Percentiles rank a stretch among this genome's conserved stretches.
Conservation (phyloP, 2,797 vertebrate species). For the Fistularia tabacaria region DNA sequence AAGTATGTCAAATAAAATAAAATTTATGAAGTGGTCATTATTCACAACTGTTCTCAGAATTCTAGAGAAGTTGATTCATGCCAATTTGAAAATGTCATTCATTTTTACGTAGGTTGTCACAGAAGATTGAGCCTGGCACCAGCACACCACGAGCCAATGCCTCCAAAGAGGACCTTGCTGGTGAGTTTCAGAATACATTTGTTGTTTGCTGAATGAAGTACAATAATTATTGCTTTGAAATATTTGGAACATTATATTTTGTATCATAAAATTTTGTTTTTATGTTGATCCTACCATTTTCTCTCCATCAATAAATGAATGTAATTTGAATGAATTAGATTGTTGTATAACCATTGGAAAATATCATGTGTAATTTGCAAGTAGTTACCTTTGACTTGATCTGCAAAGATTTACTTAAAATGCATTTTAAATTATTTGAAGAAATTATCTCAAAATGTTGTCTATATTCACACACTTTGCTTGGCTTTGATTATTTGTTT, state of each 20-base stretch:
- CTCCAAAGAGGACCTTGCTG: conserved; percentile 92
- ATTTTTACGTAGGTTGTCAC: conserved; percentile 80
- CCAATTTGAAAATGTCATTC: not conserved
- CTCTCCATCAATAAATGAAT: too few species aligned
- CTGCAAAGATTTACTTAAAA: not conserved
- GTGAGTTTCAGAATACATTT: conserved; percentile 64
- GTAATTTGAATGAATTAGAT: too few species aligned
- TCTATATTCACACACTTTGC: not conserved
- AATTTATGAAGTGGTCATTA: too few species aligned
- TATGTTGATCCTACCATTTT: too few species aligned
- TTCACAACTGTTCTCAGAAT: too few species aligned
- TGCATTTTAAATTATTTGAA: not conserved
- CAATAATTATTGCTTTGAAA: too few species aligned
- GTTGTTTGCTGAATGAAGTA: not conserved
- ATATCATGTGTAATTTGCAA: too few species aligned
- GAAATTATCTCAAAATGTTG: too few species aligned
- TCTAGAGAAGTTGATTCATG: not conserved
- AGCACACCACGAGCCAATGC: conserved; percentile 90
- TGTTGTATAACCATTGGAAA: too few species aligned
- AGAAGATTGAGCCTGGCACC: conserved; percentile 96
- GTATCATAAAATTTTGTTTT: too few species aligned
- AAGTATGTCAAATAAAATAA: conserved; percentile 77
- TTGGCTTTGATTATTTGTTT: not conserved
- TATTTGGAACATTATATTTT: too few species aligned
- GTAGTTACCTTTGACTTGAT: too few species aligned